Conservation (phyloP, 2,113 vertebrate genomes). For the Thunnus thynnus region DNA sequence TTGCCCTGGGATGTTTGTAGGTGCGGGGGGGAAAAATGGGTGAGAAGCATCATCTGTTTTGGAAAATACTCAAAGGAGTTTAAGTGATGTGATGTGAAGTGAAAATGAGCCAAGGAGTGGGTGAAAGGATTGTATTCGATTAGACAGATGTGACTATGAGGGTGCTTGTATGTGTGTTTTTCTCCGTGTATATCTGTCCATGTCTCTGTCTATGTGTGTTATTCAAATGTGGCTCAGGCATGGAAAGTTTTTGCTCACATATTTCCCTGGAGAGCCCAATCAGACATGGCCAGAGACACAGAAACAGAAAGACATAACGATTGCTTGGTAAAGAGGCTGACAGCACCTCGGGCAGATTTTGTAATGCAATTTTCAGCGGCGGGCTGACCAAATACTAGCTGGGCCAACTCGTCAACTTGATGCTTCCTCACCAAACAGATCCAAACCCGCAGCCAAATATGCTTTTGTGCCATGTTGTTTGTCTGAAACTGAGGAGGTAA, state of each 20-base stretch:
- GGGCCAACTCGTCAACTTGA: slow-evolving; percentile 58
- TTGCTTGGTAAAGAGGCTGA: slow-evolving; percentile 68
- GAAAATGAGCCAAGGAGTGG: slow-evolving; percentile 14
- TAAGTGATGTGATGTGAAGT: slow-evolving; percentile 30
- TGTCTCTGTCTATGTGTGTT: slow-evolving; percentile 43
- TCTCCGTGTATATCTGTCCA: slow-evolving; percentile 22
- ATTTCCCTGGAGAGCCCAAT: slow-evolving; percentile 64
- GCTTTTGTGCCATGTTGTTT: slow-evolving; percentile 65
- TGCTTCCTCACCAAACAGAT: slow-evolving; percentile 57
- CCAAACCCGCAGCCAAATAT: slow-evolving; percentile 55
- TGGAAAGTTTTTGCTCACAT: slow-evolving; percentile 53
- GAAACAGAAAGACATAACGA: slow-evolving; percentile 59
- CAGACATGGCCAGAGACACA: slow-evolving; percentile 62
- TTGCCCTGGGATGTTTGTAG: slow-evolving; percentile 3
- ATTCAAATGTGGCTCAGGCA: slow-evolving; percentile 62
- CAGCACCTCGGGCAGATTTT: slow-evolving; percentile 65
- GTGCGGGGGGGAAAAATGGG: background rate
- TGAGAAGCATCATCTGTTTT: slow-evolving; percentile 30
- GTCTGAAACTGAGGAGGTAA: slow-evolving; percentile 74
- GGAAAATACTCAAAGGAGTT: slow-evolving; percentile 28
- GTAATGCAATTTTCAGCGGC: slow-evolving; percentile 62
- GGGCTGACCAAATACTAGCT: slow-evolving; percentile 56
- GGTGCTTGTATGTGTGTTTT: slow-evolving; percentile 22
- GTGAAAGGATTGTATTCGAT: slow-evolving; percentile 17
- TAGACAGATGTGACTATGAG: slow-evolving; percentile 31